Evolutionary conservation across 2,797 vertebrate genomes (phyloP), one percentile per base, ranked within the genome.

Genomic region (Acrossocheilus wenchowensis): DNA sequence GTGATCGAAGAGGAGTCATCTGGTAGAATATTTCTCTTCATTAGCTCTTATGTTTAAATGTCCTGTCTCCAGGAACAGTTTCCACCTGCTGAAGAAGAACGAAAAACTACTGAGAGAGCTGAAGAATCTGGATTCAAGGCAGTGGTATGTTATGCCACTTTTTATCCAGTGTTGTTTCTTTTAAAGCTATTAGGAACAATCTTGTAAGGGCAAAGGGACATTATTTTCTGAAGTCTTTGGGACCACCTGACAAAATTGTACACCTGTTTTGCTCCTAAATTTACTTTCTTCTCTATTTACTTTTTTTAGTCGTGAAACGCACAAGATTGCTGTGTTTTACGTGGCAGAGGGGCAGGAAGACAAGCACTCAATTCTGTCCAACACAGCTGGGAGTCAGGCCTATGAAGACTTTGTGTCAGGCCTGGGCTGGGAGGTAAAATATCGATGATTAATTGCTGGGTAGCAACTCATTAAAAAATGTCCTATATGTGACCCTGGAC

Each of bases 291-390:
- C 5, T 5, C 2, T 14, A 7, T 77, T 41, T 34, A 60, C 30
- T n/a, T 84, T 54, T 82, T 91, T 57, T 87, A 99, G 98, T 92
- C 97, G 98, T 39, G 98, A 99, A 92, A 99, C 98, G 4, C 98
- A 99, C 94, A 99, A 99, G 94, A 99, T 99, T 23, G 98, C 98
- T 2, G 98, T 99, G 81, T 99, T 99, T 94, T 99, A 99, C 83
- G 98, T 99, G 88, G 98, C 98, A 39, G 98, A 99, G 91, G 98
- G 98, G 68, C 98, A 99, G 93, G 98, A 99, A 92, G 98, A 99
- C 94, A 99, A 99, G 91, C 97, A 99, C 95, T 99, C 98, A 88
- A 99, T 99, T 90, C 96, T 99, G 72, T 98, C 98, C 23, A 99
- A 99, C 92, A 98, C 96, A 82, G 95, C 97, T 0, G 98, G 98